Percentiles rank a stretch among this genome's conserved stretches.
Evolutionary conservation across 2,888 invertebrate genomes (phyloP).

Genomic region (Thecophora atra): DNA sequence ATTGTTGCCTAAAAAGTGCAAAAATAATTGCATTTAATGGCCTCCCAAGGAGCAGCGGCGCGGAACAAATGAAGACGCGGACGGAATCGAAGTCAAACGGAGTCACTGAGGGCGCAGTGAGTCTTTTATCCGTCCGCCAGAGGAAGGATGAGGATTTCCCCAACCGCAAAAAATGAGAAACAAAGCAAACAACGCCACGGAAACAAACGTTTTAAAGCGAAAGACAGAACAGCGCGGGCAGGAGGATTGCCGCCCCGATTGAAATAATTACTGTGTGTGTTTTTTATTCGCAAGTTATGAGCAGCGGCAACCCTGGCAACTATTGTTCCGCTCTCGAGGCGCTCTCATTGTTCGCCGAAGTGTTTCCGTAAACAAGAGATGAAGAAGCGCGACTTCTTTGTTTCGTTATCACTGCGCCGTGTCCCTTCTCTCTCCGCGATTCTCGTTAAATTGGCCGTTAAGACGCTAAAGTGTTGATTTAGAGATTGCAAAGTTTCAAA

Average conservation of each 20-base stretch:
- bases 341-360: constrained; percentile 31
- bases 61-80: constrained; percentile 9
- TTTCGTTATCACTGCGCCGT: constrained; percentile 16
- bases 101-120: background rate
- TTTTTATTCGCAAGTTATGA: constrained; percentile 4
- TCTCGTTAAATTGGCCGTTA: constrained; percentile 33
- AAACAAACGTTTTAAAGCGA: background rate
- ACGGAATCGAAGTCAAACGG: constrained; percentile 18
- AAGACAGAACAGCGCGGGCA: background rate
- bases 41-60: constrained; percentile 42
- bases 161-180: background rate
- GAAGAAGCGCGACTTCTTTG: constrained; percentile 10
- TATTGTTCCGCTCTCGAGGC: constrained; percentile 7
- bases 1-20: constrained; percentile 25
- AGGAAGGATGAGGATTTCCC: background rate
- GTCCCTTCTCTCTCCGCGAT: background rate
- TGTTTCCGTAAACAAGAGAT: constrained; percentile 31
- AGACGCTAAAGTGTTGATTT: constrained; percentile 36
- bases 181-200: constrained; percentile 10
- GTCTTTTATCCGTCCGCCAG: background rate
- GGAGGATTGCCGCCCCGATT: constrained; percentile 1
- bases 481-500: constrained; percentile 21
- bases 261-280: constrained; percentile 18
- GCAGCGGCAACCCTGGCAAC: constrained; percentile 13
- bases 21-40: constrained; percentile 51